phyloP scores from a whole-genome alignment of 1,140 invertebrate species.

The Callitettix versicolor region DNA sequence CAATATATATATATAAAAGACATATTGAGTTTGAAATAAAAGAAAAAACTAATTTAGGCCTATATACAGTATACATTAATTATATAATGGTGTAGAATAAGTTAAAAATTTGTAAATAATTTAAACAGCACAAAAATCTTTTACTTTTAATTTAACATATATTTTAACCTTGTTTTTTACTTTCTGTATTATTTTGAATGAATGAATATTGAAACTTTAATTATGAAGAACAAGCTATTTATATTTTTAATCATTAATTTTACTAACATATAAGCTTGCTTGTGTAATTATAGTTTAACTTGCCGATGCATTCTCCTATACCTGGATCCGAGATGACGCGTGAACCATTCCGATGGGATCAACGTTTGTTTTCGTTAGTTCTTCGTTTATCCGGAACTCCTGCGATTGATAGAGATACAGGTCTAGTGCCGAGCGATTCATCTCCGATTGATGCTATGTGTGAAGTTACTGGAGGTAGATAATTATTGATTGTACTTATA shows the following conservation, averaged over 20 bases:
- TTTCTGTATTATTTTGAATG: too few species aligned
- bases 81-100: too few species aligned
- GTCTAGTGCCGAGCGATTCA: conserved; percentile 78
- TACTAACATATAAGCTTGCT: neutral
- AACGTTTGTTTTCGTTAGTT: conserved; percentile 91
- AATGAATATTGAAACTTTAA: neutral
- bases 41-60: too few species aligned
- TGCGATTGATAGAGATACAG: conserved; percentile 46
- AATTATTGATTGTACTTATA: conserved; percentile 22
- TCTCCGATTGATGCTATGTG: conserved; percentile 96
- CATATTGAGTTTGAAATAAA: too few species aligned
- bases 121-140: too few species aligned
- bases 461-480: conserved; percentile 97
- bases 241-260: neutral
- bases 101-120: too few species aligned
- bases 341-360: conserved; percentile 98
- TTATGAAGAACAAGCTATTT: neutral
- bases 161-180: too few species aligned
- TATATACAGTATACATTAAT: too few species aligned
- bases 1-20: too few species aligned
- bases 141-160: too few species aligned
- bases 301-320: conserved; percentile 86
- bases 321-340: conserved; percentile 93
- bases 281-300: conserved; percentile 55
- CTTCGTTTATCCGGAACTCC: conserved; percentile 76